phyloP scores from a whole-genome alignment of 2,113 vertebrate species.

The Brachypodius melanocephalos region DNA sequence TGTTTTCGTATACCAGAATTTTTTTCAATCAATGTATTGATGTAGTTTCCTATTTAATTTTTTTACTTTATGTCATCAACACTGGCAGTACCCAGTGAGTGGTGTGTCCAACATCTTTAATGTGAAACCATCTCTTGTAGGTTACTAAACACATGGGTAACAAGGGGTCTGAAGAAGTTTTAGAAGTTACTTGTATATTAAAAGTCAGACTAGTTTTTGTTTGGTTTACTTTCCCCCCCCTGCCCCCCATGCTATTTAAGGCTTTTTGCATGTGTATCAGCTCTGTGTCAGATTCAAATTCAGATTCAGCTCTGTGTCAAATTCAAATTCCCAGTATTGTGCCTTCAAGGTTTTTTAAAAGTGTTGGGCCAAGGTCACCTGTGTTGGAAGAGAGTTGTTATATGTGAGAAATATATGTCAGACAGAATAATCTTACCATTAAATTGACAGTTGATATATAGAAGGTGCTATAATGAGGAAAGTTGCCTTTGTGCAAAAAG shows the following conservation, averaged over 20 bases:
- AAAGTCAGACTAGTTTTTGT: neutral
- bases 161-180: neutral
- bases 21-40: neutral
- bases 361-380: neutral
- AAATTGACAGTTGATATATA: neutral
- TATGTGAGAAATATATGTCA: neutral
- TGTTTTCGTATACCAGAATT: neutral
- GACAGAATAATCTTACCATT: neutral
- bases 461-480: neutral
- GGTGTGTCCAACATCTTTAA: neutral
- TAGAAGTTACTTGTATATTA: neutral
- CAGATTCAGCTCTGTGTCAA: no score
- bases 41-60: neutral
- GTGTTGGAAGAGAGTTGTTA: neutral
- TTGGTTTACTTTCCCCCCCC: neutral
- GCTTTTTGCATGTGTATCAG: neutral
- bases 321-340: neutral
- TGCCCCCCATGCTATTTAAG: fast-evolving
- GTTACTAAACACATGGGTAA: neutral
- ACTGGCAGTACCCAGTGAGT: neutral
- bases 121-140: neutral
- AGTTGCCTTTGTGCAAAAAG: neutral
- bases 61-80: neutral
- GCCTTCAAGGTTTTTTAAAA: neutral
- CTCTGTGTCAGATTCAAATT: neutral